phyloP scores from a whole-genome alignment of 2,888 invertebrate species.

The Limnephilus marmoratus region DNA sequence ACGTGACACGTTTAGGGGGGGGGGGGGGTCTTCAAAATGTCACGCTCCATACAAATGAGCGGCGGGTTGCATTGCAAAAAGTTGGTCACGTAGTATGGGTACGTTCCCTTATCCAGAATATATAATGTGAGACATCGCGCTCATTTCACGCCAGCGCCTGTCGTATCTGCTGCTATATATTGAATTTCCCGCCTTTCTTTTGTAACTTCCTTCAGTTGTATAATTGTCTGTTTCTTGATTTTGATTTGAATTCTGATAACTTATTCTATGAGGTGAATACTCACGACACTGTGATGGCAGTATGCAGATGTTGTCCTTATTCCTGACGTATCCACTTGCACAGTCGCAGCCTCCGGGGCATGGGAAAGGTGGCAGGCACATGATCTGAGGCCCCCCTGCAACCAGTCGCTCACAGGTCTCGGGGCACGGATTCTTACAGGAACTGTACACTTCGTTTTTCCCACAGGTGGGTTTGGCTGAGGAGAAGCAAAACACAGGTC shows the following conservation, averaged over 20 bases:
- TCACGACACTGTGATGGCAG: background rate
- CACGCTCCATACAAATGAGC: too few relatives aligned
- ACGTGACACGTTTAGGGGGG: too few relatives aligned
- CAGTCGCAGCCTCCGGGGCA: constrained; percentile 57
- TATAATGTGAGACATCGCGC: too few relatives aligned
- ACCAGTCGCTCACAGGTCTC: constrained; percentile 49
- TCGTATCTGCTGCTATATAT: too few relatives aligned
- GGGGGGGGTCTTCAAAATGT: too few relatives aligned
- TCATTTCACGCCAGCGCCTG: too few relatives aligned
- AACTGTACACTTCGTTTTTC: constrained; percentile 42
- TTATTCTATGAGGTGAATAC: background rate
- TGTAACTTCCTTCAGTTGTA: too few relatives aligned
- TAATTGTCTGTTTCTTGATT: background rate
- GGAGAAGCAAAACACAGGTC: background rate
- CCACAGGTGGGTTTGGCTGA: background rate
- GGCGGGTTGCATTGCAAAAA: too few relatives aligned
- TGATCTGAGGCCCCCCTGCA: constrained; percentile 17
- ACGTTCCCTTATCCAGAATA: too few relatives aligned
- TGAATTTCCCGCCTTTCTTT: too few relatives aligned
- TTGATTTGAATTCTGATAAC: background rate
- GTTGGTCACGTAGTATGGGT: too few relatives aligned
- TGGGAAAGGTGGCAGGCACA: constrained; percentile 19
- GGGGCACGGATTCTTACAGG: constrained; percentile 55
- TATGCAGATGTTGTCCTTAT: constrained; percentile 44
- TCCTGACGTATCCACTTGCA: constrained; percentile 41